Evolutionary conservation across 1,140 invertebrate species (phyloP).

Genomic region (Drosophila pachea): DNA sequence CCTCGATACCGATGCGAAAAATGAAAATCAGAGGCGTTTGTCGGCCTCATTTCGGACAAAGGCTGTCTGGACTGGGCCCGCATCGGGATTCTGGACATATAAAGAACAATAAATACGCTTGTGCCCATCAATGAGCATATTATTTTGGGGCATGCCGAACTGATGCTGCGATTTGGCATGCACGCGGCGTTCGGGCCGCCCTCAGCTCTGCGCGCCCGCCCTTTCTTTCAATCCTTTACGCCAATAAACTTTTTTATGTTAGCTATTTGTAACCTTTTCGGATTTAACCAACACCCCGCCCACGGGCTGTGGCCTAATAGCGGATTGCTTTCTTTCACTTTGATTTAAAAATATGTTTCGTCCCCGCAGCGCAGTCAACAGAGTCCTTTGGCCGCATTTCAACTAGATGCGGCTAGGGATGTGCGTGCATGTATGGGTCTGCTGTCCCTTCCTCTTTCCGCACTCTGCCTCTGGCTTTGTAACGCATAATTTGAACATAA

Average conservation of each 20-base stretch:
- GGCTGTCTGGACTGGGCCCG: constrained; percentile 27
- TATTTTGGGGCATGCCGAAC: constrained; percentile 44
- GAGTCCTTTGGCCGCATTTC: constrained; percentile 17
- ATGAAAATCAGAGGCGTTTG: constrained; percentile 62
- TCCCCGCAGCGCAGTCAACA: constrained; percentile 26
- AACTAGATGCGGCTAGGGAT: constrained; percentile 45
- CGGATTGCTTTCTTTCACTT: constrained; percentile 60
- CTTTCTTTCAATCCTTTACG: constrained; percentile 72
- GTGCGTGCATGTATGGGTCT: neutral
- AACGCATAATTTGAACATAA: constrained; percentile 64
- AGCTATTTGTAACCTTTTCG: constrained; percentile 76
- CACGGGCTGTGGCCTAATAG: constrained; percentile 64
- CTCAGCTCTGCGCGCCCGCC: constrained; percentile 12
- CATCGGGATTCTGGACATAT: constrained; percentile 49
- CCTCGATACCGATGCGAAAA: constrained; percentile 46
- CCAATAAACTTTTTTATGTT: constrained; percentile 77
- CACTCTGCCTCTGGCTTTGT: constrained; percentile 48
- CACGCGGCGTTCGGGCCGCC: constrained; percentile 42
- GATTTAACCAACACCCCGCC: constrained; percentile 40
- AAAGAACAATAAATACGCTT: constrained; percentile 76
- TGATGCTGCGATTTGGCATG: constrained; percentile 59
- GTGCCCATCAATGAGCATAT: constrained; percentile 61
- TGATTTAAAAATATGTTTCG: constrained; percentile 77
- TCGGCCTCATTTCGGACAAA: constrained; percentile 41
- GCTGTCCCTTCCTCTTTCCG: constrained; percentile 9